These are phyloP conservation scores for Carollia perspicillata DNA, from an alignment of 2,113 vertebrate genomes.

Conservation along the genomic window DNA sequence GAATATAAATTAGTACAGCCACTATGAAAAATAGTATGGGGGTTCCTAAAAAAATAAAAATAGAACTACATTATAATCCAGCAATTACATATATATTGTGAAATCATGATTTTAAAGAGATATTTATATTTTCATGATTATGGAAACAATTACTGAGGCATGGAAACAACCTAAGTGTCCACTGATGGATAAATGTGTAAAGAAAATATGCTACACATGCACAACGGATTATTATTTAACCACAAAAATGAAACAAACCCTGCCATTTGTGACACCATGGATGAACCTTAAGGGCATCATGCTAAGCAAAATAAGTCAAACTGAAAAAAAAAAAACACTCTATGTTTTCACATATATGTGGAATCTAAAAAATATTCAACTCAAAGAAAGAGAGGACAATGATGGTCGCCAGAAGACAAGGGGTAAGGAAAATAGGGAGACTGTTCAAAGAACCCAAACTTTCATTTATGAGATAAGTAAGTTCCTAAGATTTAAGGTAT, in stretches of 20 bases:
- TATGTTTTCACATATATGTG: background rate
- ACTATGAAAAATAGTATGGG: background rate
- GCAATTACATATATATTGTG: background rate
- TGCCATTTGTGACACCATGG: background rate
- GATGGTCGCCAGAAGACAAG: background rate
- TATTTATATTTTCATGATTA: background rate
- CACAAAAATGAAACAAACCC: background rate
- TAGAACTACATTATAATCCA: background rate
- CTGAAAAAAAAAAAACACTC: background rate
- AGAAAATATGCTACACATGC: background rate
- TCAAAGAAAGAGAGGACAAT: background rate
- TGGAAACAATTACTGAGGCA: background rate
- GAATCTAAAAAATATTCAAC: background rate
- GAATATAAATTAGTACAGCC: background rate
- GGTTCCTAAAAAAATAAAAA: background rate
- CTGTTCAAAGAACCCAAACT: background rate
- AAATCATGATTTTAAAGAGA: background rate
- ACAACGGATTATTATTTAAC: background rate
- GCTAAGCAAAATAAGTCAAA: background rate
- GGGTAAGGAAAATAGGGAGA: background rate
- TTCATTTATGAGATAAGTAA: background rate
- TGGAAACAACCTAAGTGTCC: background rate
- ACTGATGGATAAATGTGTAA: background rate
- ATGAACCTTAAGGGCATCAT: background rate
- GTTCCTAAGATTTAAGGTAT: background rate